A percentile compares a stretch with the other conserved stretches of the same genome.
Evolutionary conservation across 2,888 invertebrate species (phyloP).

Genomic region (Torymus tubicola): DNA sequence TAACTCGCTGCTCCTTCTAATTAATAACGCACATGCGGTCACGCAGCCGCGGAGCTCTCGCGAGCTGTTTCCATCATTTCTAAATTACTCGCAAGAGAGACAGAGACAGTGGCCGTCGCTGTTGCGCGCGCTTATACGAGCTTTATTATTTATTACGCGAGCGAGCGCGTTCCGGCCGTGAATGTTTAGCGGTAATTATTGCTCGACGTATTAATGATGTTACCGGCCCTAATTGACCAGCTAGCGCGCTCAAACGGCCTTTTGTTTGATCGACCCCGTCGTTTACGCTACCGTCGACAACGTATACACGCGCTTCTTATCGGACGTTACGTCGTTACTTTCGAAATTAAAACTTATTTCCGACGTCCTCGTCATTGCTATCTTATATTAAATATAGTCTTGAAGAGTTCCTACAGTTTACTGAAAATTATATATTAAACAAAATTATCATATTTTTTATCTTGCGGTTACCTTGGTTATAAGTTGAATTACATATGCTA

Average conservation of each 20-base stretch:
- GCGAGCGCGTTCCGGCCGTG: not conserved
- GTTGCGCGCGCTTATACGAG: not conserved
- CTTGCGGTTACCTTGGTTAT: too few species aligned
- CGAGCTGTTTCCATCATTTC: conserved; percentile 47
- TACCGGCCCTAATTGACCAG: conserved; percentile 33
- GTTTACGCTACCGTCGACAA: not conserved
- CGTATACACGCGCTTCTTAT: too few species aligned
- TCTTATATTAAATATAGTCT: too few species aligned
- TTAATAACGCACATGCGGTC: conserved; percentile 41
- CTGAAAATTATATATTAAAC: too few species aligned
- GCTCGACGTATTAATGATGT: conserved; percentile 39
- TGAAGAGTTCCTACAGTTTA: too few species aligned
- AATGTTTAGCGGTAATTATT: conserved; percentile 34
- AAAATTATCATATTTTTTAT: too few species aligned
- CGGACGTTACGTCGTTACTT: too few species aligned
- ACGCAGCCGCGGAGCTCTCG: conserved; percentile 14
- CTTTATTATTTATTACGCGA: conserved; percentile 42
- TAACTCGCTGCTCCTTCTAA: conserved; percentile 39
- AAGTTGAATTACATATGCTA: too few species aligned
- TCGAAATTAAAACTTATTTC: too few species aligned
- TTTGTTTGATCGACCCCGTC: conserved; percentile 23
- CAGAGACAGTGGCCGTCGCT: not conserved
- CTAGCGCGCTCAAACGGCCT: not conserved
- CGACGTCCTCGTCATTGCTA: too few species aligned
- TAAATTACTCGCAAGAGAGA: conserved; percentile 38